Base-by-base conservation (phyloP, 2,113 vertebrate genomes). In the Dipodomys merriami region DNA sequence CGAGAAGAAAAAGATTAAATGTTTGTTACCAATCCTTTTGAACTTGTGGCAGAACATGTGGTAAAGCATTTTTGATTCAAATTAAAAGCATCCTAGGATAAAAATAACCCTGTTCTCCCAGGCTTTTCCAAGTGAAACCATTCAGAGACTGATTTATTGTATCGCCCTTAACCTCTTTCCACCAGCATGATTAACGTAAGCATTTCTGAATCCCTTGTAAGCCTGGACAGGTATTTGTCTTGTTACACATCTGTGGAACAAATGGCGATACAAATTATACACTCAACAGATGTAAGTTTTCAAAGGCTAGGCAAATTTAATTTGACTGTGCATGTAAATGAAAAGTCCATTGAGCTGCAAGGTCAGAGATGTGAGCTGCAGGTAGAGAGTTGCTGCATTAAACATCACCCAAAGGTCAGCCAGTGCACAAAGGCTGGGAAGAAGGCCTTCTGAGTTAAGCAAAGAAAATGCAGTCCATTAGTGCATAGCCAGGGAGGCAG, bases 31-130 rank as follows among this genome's bases (percentile, higher is more conserved):
- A 97, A 83, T 98, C 97, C 98, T 98, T 98, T 98, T 98, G 98
- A 98, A 98, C 98, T 98, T 96, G 97, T 98, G 98, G 98, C 97
- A 98, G 98, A 98, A 98, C 98, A 98, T 98, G 97, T 98, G 98
- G 98, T 98, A 98, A 98, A 98, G 98, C 97, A 98, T 98, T 98
- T 98, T 98, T 98, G 94, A 98, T 97, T 98, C 97, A 98, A 98
- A 98, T 98, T 98, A 98, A 98, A 98, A 98, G 98, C 98, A 98
- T 98, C 98, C 98, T 98, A 97, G 97, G 98, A 98, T 98, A 98
- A 98, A 98, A 98, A 98, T 98, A 98, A 97, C 98, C 91, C 97
- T 97, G 97, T 96, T 98, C 97, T 98, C 91, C 97, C 97, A 98
- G 97, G 96, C 97, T 91, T 97, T 97, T 98, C 98, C 97, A 97